Percentiles rank a stretch among this genome's conserved stretches.
These are phyloP conservation scores for Dryobotodes eremita DNA, from an alignment of 2,888 invertebrate species.

Conservation along the genomic window DNA sequence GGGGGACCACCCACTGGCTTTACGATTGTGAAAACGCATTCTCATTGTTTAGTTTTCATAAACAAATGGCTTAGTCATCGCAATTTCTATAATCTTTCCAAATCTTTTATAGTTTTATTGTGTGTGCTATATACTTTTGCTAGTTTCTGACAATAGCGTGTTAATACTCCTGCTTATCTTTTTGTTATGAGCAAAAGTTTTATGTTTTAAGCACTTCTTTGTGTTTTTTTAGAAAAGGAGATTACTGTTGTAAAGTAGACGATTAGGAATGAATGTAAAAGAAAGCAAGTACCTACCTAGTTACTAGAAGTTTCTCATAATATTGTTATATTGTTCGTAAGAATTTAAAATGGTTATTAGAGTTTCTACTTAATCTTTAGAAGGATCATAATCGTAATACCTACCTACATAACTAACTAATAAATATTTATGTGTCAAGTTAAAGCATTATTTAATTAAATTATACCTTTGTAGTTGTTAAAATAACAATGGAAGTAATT, in stretches of 20 bases:
- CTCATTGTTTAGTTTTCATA: slow-evolving; percentile 79
- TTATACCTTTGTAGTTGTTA: neutral
- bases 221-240: slow-evolving; percentile 32
- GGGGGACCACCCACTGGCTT: slow-evolving; percentile 76
- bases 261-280: slow-evolving; percentile 31
- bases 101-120: slow-evolving; percentile 65
- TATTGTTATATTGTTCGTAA: slow-evolving; percentile 14
- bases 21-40: slow-evolving; percentile 73
- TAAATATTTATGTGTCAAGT: neutral
- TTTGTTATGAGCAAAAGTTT: slow-evolving; percentile 34
- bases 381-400: neutral
- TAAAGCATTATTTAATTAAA: neutral
- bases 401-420: neutral
- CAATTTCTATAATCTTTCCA: slow-evolving; percentile 75
- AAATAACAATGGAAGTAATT: neutral
- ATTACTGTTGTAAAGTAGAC: slow-evolving; percentile 30
- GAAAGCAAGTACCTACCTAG: slow-evolving; percentile 2
- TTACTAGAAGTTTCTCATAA: slow-evolving; percentile 12
- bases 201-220: slow-evolving; percentile 26
- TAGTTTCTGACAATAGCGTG: slow-evolving; percentile 56
- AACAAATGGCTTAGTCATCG: slow-evolving; percentile 76
- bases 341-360: neutral
- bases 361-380: neutral
- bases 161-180: slow-evolving; percentile 57
- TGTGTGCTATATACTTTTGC: slow-evolving; percentile 54